Base-by-base conservation (phyloP, 2,113 vertebrate genomes). In the Neotragus moschatus region DNA sequence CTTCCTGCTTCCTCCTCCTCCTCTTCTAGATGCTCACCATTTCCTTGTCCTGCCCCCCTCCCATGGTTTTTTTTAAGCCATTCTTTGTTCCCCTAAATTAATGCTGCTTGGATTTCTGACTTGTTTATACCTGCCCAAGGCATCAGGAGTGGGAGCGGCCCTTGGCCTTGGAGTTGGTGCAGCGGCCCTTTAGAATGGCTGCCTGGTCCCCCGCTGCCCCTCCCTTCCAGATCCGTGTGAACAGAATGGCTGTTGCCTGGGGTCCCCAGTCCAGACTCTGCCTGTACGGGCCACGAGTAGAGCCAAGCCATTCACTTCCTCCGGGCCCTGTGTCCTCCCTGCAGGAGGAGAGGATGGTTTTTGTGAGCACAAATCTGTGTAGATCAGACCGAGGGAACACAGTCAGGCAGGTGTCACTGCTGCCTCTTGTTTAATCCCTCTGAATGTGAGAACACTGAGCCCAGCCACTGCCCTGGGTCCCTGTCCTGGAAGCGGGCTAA, bases 81-180 rank as follows among this genome's bases (percentile, higher is more conserved):
- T 84, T 80, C 88, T 91, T 93, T 96, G 66, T 92, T 94, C 75
- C 81, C 94, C 89, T 98, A 98, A 98, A 98, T 99, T 99, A 98
- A 99, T 98, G 98, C 98, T 98, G 98, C 98, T 99, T 98, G 96
- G 98, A 98, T 97, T 98, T 98, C 97, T 94, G 89, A 98, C 98
- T 98, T 97, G 97, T 99, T 98, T 99, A 98, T 98, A 98, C 95
- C 97, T 95, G 96, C 96, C 36, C 28, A 94, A 98, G 96, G 97
- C 88, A 61, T 97, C 96, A 80, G 66, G 0, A 51, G 36, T 56
- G 30, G 80, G 55, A 79, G 55, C 75, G 15, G 49, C 95, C 45
- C 21, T 1, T 10, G 10, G 56, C 81, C 43, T 33, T 36, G 45
- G 60, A 87, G 15, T 13, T 3, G 82, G 61, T 7, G 11, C 53